Base-by-base conservation (phyloP, 30 jellyfish, hydroid and myxozoan species). In the Pseudorhiza aurosa region DNA sequence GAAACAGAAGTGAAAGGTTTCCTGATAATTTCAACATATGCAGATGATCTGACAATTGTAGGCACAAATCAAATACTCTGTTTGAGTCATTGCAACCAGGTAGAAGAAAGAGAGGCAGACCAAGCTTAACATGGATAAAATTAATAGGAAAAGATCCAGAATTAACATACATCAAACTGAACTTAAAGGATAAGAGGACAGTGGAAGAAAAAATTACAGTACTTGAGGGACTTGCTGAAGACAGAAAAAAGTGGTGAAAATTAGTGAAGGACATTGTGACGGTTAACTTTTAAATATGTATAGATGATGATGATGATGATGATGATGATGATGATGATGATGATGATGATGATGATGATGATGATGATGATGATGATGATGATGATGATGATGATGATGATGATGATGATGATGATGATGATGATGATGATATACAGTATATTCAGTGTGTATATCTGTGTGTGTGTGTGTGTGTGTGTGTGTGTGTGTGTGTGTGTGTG, bases 181-280 rank as follows among this genome's bases (percentile, higher is more conserved):
- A 71, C 65, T 49, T 71, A 35, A 71, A 71, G 40, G 24, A 30
- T 10, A 2, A 27, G 22, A n/a, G 65, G 50, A 45, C 28, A 72
- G 47, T 40, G 74, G 9, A 74, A 51, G n/a, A 37, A 65, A 65
- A 65, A 65, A 33, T 65, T 65, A n/a, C 80, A 65, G 44, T 19
- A 30, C 79, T 65, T 10, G 79, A 3, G 35, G 79, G 79, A 65
- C 79, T 65, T 65, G 58, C 57, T 30, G 60, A 65, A 37, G 79
- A 65, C 62, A 11, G 79, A 65, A 32, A 60, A 58, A 65, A 19
- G 35, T 65, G 79, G 79, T 60, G 8, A 36, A 37, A 37, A 33
- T 32, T 32, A n/a, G 1, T 65, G 60, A 65, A 59, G 79, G 79
- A 65, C 35, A 65, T 65, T 65, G 0, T 65, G 79, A 39, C 32